Conservation (phyloP, 2,797 vertebrate genomes). For the Leuciscus waleckii region DNA sequence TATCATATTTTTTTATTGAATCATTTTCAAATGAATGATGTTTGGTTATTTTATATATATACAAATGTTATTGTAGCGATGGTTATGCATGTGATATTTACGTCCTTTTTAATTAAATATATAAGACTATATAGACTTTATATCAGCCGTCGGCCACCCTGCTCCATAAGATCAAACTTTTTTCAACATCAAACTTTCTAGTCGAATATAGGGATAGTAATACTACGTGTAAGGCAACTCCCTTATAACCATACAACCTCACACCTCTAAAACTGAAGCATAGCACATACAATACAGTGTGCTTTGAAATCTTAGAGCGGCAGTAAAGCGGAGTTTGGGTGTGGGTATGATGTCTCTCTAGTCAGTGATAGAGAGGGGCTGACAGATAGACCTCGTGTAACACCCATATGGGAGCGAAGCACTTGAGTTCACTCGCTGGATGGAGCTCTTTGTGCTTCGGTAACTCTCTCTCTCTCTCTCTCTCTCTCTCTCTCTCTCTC, state of each 20-base stretch:
- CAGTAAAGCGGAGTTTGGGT: not conserved
- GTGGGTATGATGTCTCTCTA: conserved; percentile 8
- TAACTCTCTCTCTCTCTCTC: not conserved
- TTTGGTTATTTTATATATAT: not conserved
- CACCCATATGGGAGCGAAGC: conserved; percentile 36
- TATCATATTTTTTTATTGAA: no score
- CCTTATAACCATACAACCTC: not conserved
- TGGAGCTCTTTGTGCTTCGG: conserved; percentile 27
- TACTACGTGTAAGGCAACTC: not conserved
- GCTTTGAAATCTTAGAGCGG: not conserved
- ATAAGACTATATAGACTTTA: not conserved
- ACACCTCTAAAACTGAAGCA: not conserved
- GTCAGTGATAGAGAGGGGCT: conserved; percentile 7
- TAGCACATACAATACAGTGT: not conserved
- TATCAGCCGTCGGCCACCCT: not conserved
- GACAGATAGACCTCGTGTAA: not conserved
- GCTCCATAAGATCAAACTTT: not conserved
- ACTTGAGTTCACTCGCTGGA: conserved; percentile 33
- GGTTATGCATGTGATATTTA: not conserved
- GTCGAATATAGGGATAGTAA: not conserved
- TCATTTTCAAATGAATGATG: not conserved
- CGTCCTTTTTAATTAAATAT: not conserved
- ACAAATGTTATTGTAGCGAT: not conserved
- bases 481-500: not conserved
- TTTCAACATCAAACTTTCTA: not conserved